Evolutionary conservation across 1,140 invertebrate species (phyloP).

Genomic region (Triops cancriformis): DNA sequence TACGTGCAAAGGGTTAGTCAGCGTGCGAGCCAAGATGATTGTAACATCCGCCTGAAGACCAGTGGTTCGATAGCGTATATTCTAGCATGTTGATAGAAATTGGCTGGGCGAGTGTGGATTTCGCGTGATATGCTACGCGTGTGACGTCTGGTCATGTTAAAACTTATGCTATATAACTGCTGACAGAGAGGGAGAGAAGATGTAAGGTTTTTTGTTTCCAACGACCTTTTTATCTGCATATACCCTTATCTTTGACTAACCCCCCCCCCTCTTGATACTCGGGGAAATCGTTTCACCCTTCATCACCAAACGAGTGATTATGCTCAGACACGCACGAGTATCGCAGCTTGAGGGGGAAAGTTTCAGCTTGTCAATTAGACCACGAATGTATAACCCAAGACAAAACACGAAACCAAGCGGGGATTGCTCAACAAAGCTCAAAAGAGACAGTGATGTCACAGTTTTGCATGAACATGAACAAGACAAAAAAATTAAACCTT

Average conservation of each 20-base stretch:
- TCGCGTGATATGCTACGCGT: background rate
- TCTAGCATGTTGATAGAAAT: background rate
- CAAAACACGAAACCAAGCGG: background rate
- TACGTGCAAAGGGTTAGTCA: background rate
- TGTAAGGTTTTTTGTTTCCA: background rate
- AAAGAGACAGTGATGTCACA: background rate
- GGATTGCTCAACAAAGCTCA: background rate
- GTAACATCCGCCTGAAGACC: background rate
- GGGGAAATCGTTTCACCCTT: background rate
- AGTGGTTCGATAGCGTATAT: background rate
- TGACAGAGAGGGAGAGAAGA: background rate
- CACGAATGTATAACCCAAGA: background rate
- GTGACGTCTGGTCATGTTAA: slow-evolving; percentile 3
- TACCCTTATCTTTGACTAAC: background rate
- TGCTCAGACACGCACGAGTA: background rate
- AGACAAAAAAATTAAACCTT: no score
- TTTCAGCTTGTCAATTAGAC: slow-evolving; percentile 6
- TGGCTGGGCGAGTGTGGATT: background rate
- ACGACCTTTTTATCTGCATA: background rate
- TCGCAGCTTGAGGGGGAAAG: background rate
- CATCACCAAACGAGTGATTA: background rate
- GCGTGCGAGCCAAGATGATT: background rate
- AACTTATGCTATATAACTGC: background rate
- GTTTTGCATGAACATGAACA: background rate
- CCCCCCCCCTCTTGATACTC: background rate